Conservation (phyloP, 2,888 invertebrate genomes). For the Drosophila paracracens region DNA sequence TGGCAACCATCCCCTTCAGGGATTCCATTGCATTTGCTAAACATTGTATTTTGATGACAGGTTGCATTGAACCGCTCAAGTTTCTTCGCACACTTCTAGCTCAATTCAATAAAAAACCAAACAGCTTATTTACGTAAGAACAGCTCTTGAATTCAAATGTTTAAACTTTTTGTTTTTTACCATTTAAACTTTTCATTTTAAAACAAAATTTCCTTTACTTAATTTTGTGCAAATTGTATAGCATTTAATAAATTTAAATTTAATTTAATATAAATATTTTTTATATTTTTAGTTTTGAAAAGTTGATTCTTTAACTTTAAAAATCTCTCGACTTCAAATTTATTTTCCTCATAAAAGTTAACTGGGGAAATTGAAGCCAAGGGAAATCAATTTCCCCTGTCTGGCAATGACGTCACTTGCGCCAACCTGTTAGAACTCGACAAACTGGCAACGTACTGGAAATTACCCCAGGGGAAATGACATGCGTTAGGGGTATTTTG, state of each 20-base stretch:
- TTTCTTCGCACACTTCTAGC: neutral
- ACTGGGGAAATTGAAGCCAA: neutral
- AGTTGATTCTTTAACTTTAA: neutral
- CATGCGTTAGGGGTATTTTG: slow-evolving; percentile 29
- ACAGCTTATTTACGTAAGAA: neutral
- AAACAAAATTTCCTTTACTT: neutral
- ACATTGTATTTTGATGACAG: slow-evolving; percentile 8
- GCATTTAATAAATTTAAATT: neutral
- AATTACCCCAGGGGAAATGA: slow-evolving; percentile 34
- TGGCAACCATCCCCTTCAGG: neutral
- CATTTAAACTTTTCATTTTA: neutral
- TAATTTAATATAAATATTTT: neutral
- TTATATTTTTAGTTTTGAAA: neutral
- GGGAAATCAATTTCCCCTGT: slow-evolving; percentile 32
- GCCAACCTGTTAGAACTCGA: slow-evolving; percentile 66
- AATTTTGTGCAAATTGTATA: neutral
- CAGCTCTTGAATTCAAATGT: neutral
- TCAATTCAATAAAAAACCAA: neutral
- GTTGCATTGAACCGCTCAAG: neutral
- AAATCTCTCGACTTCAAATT: neutral
- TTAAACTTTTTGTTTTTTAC: neutral
- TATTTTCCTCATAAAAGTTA: neutral
- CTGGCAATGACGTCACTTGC: slow-evolving; percentile 60
- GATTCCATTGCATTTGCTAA: neutral
- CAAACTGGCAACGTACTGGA: neutral